Evolutionary conservation across 2,888 invertebrate genomes (phyloP).

Genomic region (Apamea anceps): DNA sequence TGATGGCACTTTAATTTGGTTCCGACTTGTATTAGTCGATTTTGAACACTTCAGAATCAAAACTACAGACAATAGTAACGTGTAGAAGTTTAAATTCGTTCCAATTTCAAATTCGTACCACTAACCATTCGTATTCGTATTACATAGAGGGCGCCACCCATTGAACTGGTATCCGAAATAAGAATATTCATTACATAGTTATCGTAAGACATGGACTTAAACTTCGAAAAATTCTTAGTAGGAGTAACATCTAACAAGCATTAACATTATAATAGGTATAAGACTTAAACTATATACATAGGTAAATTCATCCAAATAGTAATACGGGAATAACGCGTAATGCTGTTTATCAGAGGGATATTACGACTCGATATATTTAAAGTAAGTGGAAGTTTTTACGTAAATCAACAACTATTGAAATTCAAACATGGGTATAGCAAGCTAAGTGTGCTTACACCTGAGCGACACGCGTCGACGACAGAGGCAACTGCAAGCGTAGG

Average conservation of each 20-base stretch:
- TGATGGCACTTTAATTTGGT: constrained; percentile 57
- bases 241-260: constrained; percentile 64
- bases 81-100: constrained; percentile 61
- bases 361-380: background rate
- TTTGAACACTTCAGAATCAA: constrained; percentile 45
- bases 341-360: constrained; percentile 3
- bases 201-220: constrained; percentile 38
- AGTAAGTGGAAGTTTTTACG: constrained; percentile 16
- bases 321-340: constrained; percentile 32
- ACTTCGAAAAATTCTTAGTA: constrained; percentile 46
- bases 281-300: constrained; percentile 35
- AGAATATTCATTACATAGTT: constrained; percentile 23
- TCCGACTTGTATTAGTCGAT: constrained; percentile 25
- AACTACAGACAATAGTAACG: constrained; percentile 45
- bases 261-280: constrained; percentile 52
- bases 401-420: background rate
- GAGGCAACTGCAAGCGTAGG: background rate
- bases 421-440: constrained; percentile 4
- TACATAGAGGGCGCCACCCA: constrained; percentile 24
- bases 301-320: constrained; percentile 64
- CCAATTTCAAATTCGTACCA: constrained; percentile 50
- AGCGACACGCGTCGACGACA: background rate
- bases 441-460: background rate
- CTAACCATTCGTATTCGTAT: constrained; percentile 31
- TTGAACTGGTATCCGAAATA: constrained; percentile 35